Evolutionary conservation across 2,888 invertebrate species (phyloP), one percentile per base, ranked within the genome.

Genomic region (Harpalus rubripes): DNA sequence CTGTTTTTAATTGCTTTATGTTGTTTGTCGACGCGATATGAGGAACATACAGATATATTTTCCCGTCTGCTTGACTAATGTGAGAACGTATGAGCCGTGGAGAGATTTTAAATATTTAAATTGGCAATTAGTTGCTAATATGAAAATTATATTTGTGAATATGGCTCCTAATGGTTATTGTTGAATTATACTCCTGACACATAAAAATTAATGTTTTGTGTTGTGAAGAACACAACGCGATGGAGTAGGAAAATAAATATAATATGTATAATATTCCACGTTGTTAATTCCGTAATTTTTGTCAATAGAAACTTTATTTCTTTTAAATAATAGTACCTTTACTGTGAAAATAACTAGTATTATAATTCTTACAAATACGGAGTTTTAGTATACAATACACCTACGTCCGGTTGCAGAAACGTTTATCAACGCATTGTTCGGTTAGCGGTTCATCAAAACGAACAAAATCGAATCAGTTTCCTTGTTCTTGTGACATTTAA

Each of bases 71-170:
- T 82, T 74, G 44, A 74, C 74, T 83, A 74, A 74, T 83, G 74
- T 83, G 83, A 83, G 83, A 83, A 76, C 44, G 78, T 78, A 78
- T 78, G 78, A 78, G 41, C 72, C 83, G 74, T 61, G 68, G 44
- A 52, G 56, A 26, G 63, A 81, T 56, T 68, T 56, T 16, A 81
- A 65, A 7, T 74, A 74, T 83, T 41, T 83, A 83, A 83, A 83
- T 83, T 83, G 83, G 59, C 83, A 83, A 83, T 83, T 83, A 83
- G 61, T 74, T 72, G 44, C 52, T 74, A 68, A 68, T 68, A 68
- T 68, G 32, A 68, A 68, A 68, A 68, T 68, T 63, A 63, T 63
- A 68, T 68, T 39, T 68, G 39, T 39, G 41, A 18, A 74, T 8
- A 22, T 26, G 15, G 41, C 32, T 68, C n/a, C 41, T 16, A 68